phyloP scores from a whole-genome alignment of 2,888 invertebrate species.

The Caenorhabditis drosophilae region DNA sequence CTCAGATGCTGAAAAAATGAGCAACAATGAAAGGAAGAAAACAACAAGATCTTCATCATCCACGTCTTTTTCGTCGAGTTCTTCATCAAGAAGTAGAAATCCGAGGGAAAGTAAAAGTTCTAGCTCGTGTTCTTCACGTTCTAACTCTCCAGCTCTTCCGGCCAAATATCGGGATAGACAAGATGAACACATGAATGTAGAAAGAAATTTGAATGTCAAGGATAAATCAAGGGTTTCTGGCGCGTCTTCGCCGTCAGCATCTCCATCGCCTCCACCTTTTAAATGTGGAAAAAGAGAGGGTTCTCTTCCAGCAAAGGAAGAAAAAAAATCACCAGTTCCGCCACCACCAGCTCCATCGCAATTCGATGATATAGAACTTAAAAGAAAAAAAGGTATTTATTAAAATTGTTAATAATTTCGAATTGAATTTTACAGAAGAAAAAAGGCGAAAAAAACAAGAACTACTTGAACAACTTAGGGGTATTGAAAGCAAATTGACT shows the following conservation, averaged over 20 bases:
- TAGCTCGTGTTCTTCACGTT: conserved; percentile 9
- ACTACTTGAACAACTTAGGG: no score
- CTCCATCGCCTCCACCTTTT: neutral
- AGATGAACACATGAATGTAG: no score
- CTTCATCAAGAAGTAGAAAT: neutral
- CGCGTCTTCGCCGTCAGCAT: no score
- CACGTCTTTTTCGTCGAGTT: conserved; percentile 5
- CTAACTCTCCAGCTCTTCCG: conserved; percentile 9
- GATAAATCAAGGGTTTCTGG: no score
- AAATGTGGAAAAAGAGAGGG: neutral
- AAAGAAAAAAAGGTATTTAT: neutral
- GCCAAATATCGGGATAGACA: conserved; percentile 16
- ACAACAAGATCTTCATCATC: no score
- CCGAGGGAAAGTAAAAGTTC: neutral
- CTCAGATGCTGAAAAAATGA: neutral
- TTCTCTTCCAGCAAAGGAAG: neutral
- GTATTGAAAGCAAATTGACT: no score
- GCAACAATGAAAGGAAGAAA: neutral
- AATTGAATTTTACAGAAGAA: no score
- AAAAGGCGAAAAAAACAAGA: no score
- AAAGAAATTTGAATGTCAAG: no score
- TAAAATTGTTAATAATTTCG: no score
- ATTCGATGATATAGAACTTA: neutral
- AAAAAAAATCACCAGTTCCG: neutral
- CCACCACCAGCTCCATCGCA: conserved; percentile 10